Base-by-base conservation (phyloP, 2,797 vertebrate species). In the Parauchenoglanis punctatus region DNA sequence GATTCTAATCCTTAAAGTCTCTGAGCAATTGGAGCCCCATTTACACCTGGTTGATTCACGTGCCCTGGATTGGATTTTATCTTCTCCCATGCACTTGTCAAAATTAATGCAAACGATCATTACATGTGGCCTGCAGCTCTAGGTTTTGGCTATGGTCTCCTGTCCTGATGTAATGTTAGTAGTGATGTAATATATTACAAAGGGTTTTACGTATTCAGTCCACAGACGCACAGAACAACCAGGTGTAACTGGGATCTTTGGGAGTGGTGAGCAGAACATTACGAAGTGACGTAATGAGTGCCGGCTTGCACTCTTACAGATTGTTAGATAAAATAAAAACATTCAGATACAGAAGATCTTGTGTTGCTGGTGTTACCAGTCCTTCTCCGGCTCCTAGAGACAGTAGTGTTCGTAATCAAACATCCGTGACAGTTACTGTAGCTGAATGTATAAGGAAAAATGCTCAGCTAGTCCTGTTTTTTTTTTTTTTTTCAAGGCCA, bases 331-430 rank as follows among this genome's bases (percentile, higher is more conserved):
- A 61, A 89, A 81, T 87, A 89, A 89, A 81, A 89, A 92, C 80
- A 88, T 91, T 91, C 85, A 59, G 88, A 94, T 92, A 92, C 70
- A 83, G 65, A 18, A 20, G 35, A 65, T 46, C 59, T 91, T 46
- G 67, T 89, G 84, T 68, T 89, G 86, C 78, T 91, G 89, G 88
- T 92, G 86, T 70, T 91, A 92, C 91, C 93, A 93, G 93, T 94
- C 93, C 92, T 93, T 92, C 89, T 93, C 92, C 92, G 92, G 92
- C 49, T 52, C 85, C 92, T 92, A 86, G 91, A 94, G 92, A 92
- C 87, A 89, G 91, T 91, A 61, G 78, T 87, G 92, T 94, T 95
- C 92, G 91, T 90, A 92, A 90, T 90, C 65, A 85, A 89, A 92
- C 85, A 90, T 91, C 88, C 91, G 52, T 89, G 87, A 91, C 80